phyloP scores from a whole-genome alignment of 1,140 invertebrate species.

The Caenorhabditis remanei region DNA sequence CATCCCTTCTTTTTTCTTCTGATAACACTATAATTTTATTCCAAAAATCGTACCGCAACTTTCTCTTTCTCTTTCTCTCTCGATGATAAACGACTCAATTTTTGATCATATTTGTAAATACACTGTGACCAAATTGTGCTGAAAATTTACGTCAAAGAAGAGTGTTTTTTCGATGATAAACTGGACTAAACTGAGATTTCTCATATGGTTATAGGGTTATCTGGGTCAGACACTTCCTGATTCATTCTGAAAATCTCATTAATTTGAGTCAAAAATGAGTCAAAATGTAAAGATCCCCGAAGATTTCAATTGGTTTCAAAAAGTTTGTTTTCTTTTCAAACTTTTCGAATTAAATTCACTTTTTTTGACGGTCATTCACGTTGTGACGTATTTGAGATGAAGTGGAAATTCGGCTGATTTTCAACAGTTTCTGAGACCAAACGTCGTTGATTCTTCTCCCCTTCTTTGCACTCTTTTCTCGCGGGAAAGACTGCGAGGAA shows the following conservation, averaged over 20 bases:
- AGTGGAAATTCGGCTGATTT: conserved; percentile 42
- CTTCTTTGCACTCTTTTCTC: conserved; percentile 7
- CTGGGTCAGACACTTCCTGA: neutral
- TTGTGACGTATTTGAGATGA: neutral
- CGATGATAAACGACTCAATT: neutral
- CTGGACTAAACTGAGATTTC: neutral
- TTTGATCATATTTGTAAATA: conserved; percentile 5
- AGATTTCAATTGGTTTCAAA: neutral
- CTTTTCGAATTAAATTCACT: neutral
- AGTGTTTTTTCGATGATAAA: neutral
- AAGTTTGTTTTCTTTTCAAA: neutral
- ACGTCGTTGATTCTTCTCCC: neutral
- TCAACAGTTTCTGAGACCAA: conserved; percentile 22
- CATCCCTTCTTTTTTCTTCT: neutral
- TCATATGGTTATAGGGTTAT: neutral
- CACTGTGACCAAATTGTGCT: conserved; percentile 2
- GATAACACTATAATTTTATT: neutral
- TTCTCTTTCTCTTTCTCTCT: neutral
- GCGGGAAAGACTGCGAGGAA: too few relatives aligned
- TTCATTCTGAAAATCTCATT: neutral
- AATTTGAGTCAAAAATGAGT: too few relatives aligned
- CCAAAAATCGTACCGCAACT: neutral
- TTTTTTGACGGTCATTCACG: conserved; percentile 27
- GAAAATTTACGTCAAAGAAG: conserved; percentile 8
- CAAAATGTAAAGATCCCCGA: neutral